These are phyloP conservation scores for Zoanthus gigantus DNA, from an alignment of 92 coral and sea anemone species.

Conservation along the genomic window DNA sequence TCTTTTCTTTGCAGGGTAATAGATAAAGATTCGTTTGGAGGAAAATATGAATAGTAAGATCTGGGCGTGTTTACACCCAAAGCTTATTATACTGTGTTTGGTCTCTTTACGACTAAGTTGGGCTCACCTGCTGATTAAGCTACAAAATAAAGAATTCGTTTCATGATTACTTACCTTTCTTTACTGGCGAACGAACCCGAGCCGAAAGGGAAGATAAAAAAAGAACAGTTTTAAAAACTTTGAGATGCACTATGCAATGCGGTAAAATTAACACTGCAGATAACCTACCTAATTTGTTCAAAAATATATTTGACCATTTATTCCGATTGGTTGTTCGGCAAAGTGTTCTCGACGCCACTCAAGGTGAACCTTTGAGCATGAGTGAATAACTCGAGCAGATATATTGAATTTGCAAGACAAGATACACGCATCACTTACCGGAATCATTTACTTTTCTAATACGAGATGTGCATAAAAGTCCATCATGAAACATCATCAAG, in stretches of 20 bases:
- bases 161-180: background rate
- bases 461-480: background rate
- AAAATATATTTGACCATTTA: background rate
- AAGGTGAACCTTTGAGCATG: background rate
- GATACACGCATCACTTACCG: background rate
- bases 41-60: background rate
- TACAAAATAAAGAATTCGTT: background rate
- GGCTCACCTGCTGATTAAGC: background rate
- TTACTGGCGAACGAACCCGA: background rate
- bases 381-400: background rate
- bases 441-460: background rate
- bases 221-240: background rate
- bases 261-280: background rate
- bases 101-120: background rate
- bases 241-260: background rate
- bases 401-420: background rate
- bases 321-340: constrained; percentile 7
- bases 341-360: background rate
- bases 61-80: background rate
- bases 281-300: background rate
- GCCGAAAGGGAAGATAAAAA: background rate
- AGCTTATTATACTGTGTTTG: background rate
- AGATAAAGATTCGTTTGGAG: background rate
- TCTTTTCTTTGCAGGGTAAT: background rate
- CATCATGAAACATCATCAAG: background rate